These are phyloP conservation scores for Taenioides sp. DNA, from an alignment of 2,797 vertebrate species.

Conservation along the genomic window DNA sequence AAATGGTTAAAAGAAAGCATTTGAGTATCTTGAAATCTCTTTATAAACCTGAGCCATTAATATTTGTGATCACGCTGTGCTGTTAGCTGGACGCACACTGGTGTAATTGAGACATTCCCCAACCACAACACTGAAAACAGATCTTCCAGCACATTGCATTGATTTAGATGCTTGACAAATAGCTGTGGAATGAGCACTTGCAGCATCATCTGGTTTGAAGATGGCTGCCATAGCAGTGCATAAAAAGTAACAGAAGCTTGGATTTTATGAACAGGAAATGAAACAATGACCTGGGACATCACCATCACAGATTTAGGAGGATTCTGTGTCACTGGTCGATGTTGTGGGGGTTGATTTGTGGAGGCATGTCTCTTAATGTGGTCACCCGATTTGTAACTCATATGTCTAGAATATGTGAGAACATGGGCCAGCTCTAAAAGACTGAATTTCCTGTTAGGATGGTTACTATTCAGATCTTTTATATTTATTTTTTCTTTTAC, in stretches of 20 bases:
- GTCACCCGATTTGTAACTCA: constrained; percentile 24
- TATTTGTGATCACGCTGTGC: neutral
- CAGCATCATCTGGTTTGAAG: constrained; percentile 51
- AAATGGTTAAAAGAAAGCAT: neutral
- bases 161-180: constrained; percentile 73
- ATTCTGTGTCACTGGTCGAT: constrained; percentile 31
- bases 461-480: neutral
- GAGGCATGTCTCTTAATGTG: constrained; percentile 43
- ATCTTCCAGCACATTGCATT: constrained; percentile 64
- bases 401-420: constrained; percentile 18
- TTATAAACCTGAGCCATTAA: neutral
- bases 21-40: neutral
- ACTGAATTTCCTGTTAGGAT: neutral
- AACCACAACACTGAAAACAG: constrained; percentile 72
- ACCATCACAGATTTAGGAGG: constrained; percentile 59
- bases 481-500: neutral
- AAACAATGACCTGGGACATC: constrained; percentile 67
- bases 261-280: constrained; percentile 69
- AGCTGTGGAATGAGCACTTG: constrained; percentile 61
- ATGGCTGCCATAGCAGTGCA: constrained; percentile 54
- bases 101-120: constrained; percentile 67
- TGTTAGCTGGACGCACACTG: constrained; percentile 51
- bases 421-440: neutral
- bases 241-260: constrained; percentile 52
- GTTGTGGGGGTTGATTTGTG: constrained; percentile 43